Conservation (phyloP, 2,113 vertebrate species). For the Gavia stellata region DNA sequence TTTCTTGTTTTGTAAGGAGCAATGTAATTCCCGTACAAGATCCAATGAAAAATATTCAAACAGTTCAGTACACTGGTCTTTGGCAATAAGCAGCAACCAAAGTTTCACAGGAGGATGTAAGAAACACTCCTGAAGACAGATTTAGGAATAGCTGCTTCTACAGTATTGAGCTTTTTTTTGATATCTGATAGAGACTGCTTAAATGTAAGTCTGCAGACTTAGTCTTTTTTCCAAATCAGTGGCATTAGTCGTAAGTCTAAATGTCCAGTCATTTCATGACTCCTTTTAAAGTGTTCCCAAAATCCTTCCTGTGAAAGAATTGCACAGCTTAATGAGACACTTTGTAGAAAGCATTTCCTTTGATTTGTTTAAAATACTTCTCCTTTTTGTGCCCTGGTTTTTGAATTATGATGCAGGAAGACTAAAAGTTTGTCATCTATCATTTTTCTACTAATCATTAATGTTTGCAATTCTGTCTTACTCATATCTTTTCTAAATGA, state of each 20-base stretch:
- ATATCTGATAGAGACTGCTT: background rate
- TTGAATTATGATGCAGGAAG: background rate
- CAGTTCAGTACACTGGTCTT: background rate
- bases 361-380: background rate
- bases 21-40: background rate
- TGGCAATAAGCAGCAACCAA: background rate
- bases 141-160: background rate
- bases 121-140: background rate
- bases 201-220: background rate
- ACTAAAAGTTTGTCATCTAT: background rate
- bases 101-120: background rate
- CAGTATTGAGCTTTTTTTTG: background rate
- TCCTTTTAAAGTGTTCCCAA: background rate
- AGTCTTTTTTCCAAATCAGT: background rate
- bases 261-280: background rate
- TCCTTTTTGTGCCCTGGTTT: background rate
- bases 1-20: background rate
- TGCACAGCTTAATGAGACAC: background rate
- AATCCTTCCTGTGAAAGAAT: slow-evolving; percentile 13
- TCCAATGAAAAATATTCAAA: background rate
- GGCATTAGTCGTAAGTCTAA: background rate
- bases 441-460: background rate
- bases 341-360: background rate
- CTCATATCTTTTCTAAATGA: background rate
- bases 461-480: background rate